phyloP scores from a whole-genome alignment of 2,113 vertebrate genomes.

The Ammodytes dubius region DNA sequence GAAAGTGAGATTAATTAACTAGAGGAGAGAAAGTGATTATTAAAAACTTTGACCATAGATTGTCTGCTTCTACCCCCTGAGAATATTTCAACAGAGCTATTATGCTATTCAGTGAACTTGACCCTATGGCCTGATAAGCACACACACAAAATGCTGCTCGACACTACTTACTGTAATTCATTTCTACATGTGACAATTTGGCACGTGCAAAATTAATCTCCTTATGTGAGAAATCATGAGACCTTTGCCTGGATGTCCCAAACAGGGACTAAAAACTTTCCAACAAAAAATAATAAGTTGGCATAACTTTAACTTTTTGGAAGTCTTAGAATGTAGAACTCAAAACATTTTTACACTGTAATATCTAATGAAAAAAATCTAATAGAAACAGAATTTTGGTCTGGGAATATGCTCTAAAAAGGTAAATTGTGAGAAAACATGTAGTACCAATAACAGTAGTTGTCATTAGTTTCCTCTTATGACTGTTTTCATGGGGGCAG shows the following conservation, averaged over 20 bases:
- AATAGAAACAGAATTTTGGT: no score
- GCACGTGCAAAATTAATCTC: conserved; percentile 1
- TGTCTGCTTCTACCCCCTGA: background rate
- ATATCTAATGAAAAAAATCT: background rate
- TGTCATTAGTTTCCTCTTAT: background rate
- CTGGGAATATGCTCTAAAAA: background rate
- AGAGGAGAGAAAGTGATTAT: background rate
- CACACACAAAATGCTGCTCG: background rate
- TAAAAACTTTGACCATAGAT: background rate
- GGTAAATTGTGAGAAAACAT: background rate
- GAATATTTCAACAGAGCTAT: background rate
- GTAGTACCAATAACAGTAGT: background rate
- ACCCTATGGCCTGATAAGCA: background rate
- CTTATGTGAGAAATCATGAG: background rate
- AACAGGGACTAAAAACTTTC: background rate
- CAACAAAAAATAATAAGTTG: background rate
- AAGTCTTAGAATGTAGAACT: no score
- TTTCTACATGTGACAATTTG: conserved; percentile 5
- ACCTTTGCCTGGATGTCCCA: background rate
- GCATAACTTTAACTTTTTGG: background rate
- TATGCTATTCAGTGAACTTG: background rate
- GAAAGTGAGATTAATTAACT: background rate
- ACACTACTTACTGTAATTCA: background rate
- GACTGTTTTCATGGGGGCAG: conserved; percentile 5
- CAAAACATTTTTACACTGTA: no score